Base-by-base conservation (phyloP, 2,113 vertebrate genomes). In the Neodontobutis hainanensis region DNA sequence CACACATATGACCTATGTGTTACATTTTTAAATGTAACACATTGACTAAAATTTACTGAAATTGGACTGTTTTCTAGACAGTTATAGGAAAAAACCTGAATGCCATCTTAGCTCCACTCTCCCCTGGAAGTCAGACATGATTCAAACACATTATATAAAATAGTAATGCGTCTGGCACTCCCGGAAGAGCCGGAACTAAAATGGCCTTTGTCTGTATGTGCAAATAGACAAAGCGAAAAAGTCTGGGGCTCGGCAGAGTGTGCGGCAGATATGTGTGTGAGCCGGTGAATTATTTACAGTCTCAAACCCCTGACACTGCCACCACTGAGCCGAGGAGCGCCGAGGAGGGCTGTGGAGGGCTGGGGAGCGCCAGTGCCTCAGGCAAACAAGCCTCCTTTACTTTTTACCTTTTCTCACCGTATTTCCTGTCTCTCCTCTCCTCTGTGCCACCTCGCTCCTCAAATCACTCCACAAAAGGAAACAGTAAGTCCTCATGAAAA, bases 211-310 rank as follows among this genome's bases (percentile, higher is more conserved):
- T 40, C 16, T 48, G 42, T 19, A 56, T 34, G 15, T 47, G 61
- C 36, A 36, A 36, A 47, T 12, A 42, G 43, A 81, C 69, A 68
- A 63, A 58, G 36, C 15, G 36, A 11, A 27, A 27, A 16, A 61
- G 61, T 42, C 56, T 61, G 44, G 53, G 35, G 1, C 36, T 63
- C 12, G 27, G 40, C 14, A 56, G 47, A 50, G 16, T 65, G 64
- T 71, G 67, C 1, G 4, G 11, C 32, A 71, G 27, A 11, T 52
- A 34, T 78, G 57, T 66, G 69, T 70, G 47, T 16, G 59, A 69
- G 69, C 49, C 2, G 8, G 60, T 90, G 66, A 88, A 90, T 87
- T 78, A 90, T 88, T 90, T 78, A 89, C 72, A 61, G 49, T 70
- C 69, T 76, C 66, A 77, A 86, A 71, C 73, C 59, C 73, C 73